A percentile compares a stretch with the other conserved stretches of the same genome.
These are phyloP conservation scores for Galbula dea DNA, from an alignment of 2,113 vertebrate species.

Conservation along the genomic window DNA sequence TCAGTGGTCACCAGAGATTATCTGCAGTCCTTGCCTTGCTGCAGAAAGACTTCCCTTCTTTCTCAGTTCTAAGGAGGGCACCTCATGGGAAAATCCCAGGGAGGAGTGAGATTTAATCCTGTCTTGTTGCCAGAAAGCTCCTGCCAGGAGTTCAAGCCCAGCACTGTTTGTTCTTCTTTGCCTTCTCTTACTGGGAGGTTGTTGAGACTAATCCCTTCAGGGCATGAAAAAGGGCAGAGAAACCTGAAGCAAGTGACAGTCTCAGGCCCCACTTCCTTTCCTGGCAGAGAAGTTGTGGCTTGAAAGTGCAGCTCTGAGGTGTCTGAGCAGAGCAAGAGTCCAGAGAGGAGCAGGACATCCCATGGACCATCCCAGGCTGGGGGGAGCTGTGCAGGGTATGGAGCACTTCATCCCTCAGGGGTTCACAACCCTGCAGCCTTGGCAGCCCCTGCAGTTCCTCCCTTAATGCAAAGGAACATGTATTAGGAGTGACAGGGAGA, in stretches of 20 bases:
- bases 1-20: neutral
- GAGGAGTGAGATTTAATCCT: neutral
- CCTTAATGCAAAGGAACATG: neutral
- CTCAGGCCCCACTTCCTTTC: neutral
- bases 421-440: conserved; percentile 1
- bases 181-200: neutral
- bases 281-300: neutral
- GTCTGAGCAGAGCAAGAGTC: neutral
- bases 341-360: neutral
- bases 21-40: no score
- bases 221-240: neutral
- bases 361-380: neutral
- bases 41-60: neutral
- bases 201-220: neutral
- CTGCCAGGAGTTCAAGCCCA: neutral
- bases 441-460: neutral
- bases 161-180: neutral
- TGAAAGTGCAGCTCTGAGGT: neutral
- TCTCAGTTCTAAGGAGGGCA: neutral
- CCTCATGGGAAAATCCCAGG: neutral
- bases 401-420: neutral
- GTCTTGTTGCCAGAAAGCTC: neutral
- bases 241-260: neutral
- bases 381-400: neutral
- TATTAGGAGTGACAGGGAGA: conserved; percentile 17